These are phyloP conservation scores for Papilio aristodemus DNA, from an alignment of 1,140 invertebrate species.

Conservation along the genomic window DNA sequence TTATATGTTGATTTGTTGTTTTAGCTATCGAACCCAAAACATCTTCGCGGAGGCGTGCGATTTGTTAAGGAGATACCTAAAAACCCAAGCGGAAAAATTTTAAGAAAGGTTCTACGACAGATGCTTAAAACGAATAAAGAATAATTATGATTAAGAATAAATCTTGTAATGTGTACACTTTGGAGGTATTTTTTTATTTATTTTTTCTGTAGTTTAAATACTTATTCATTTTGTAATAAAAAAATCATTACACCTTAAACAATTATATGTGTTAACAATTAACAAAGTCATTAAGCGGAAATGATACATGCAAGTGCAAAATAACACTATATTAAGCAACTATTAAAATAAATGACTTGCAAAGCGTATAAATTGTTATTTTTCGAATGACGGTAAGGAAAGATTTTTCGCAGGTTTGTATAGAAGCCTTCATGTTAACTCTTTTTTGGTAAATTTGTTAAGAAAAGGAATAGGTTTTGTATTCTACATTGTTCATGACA, in stretches of 20 bases:
- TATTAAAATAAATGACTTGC: neutral
- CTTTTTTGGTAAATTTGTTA: too few species aligned
- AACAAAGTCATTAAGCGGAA: neutral
- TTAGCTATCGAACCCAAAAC: slow-evolving; percentile 78
- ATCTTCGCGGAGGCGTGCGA: slow-evolving; percentile 83
- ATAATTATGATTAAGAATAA: neutral
- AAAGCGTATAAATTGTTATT: neutral
- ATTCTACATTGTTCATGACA: too few species aligned
- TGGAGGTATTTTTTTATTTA: neutral
- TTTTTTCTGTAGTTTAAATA: too few species aligned
- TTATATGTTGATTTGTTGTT: slow-evolving; percentile 26
- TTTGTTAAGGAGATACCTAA: slow-evolving; percentile 86
- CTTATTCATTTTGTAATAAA: neutral
- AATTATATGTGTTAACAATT: neutral
- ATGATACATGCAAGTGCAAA: neutral
- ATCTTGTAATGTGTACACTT: neutral
- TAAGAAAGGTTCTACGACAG: slow-evolving; percentile 80
- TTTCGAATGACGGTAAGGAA: too few species aligned
- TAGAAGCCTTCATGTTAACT: too few species aligned
- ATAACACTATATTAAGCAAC: neutral
- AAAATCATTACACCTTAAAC: neutral
- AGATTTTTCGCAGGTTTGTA: too few species aligned
- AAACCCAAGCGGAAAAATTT: slow-evolving; percentile 85
- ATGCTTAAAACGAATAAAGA: slow-evolving; percentile 52
- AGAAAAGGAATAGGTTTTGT: too few species aligned